These are phyloP conservation scores for Drosophila azteca DNA, from an alignment of 1,140 invertebrate species.

Conservation along the genomic window DNA sequence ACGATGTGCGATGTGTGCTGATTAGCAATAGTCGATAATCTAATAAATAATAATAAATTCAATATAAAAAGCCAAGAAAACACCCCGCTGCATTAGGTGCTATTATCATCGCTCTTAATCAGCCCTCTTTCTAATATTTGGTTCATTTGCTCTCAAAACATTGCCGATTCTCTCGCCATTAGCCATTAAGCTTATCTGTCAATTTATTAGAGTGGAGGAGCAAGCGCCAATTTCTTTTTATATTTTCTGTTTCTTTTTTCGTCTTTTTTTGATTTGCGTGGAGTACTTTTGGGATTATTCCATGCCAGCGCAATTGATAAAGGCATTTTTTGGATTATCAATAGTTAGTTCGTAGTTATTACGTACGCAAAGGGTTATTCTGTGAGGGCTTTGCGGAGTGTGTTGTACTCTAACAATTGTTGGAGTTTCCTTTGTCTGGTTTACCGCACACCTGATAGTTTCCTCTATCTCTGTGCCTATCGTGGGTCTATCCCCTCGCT, in stretches of 20 bases:
- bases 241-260: background rate
- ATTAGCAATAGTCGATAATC: conserved; percentile 80
- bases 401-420: background rate
- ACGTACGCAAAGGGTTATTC: conserved; percentile 16
- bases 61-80: conserved; percentile 34
- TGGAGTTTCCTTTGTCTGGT: background rate
- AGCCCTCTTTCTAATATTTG: conserved; percentile 12
- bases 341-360: conserved; percentile 14
- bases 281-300: conserved; percentile 32
- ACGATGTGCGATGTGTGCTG: conserved; percentile 49
- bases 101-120: background rate
- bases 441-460: too few species aligned
- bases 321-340: conserved; percentile 1
- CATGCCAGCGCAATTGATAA: conserved; percentile 44
- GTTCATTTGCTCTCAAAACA: background rate
- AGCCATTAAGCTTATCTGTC: conserved; percentile 17
- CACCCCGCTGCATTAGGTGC: background rate
- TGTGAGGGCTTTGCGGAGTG: background rate
- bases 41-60: conserved; percentile 66
- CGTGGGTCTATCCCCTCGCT: background rate
- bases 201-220: conserved; percentile 21
- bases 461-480: too few species aligned
- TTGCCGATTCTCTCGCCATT: background rate
- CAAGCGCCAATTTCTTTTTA: conserved; percentile 7
- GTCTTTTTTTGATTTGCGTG: background rate